A percentile compares a stretch with the other conserved stretches of the same genome.
Conservation (phyloP, 2,113 vertebrate species). For the Gobius niger region DNA sequence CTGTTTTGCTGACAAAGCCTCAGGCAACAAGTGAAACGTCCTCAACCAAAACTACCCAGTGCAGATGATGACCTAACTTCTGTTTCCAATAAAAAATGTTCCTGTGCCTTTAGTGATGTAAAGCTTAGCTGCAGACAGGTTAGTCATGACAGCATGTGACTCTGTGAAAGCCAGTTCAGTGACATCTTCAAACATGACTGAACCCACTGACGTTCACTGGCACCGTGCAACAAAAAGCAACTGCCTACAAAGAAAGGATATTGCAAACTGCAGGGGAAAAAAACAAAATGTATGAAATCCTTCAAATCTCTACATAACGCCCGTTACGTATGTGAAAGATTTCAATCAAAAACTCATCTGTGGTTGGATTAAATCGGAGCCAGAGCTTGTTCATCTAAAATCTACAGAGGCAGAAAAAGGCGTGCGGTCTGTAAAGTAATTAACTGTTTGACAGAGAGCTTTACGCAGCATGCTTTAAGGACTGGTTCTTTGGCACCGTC, state of each 20-base stretch:
- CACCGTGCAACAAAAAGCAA: too few species aligned
- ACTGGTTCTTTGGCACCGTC: not conserved
- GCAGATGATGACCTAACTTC: too few species aligned
- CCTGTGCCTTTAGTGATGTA: too few species aligned
- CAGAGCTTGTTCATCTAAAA: conserved; percentile 24
- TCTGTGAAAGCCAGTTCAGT: too few species aligned
- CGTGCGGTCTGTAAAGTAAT: conserved; percentile 20
- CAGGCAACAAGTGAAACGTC: too few species aligned
- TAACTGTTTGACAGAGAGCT: conserved; percentile 16
- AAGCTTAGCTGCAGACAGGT: too few species aligned
- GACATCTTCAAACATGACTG: too few species aligned
- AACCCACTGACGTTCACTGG: too few species aligned
- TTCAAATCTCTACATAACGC: conserved; percentile 2
- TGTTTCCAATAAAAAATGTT: too few species aligned
- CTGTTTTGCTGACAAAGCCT: too few species aligned
- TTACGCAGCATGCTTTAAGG: not conserved
- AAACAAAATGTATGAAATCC: not conserved
- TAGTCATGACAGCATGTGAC: too few species aligned
- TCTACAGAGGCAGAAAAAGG: conserved; percentile 12
- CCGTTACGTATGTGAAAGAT: not conserved
- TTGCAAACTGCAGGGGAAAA: not conserved
- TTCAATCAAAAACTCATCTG: conserved; percentile 9
- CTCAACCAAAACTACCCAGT: too few species aligned
- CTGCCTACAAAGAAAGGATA: not conserved
- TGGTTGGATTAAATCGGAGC: conserved; percentile 22